phyloP scores from a whole-genome alignment of 1,140 invertebrate species.

The Popillia japonica region DNA sequence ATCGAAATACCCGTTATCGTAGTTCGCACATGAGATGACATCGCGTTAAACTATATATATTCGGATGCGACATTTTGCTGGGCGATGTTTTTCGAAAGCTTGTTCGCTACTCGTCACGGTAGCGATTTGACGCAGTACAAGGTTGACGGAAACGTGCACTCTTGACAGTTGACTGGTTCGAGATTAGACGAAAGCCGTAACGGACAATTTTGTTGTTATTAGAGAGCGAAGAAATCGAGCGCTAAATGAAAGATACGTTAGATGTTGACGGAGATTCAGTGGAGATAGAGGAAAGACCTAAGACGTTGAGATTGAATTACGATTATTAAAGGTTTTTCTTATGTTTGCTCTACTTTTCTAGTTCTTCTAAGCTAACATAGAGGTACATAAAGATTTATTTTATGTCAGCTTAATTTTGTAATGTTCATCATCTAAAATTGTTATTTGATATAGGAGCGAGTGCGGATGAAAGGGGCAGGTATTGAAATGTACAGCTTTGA shows the following conservation, averaged over 20 bases:
- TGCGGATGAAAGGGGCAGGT: too few species aligned
- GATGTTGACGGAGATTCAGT: not conserved
- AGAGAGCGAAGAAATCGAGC: not conserved
- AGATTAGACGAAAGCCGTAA: not conserved
- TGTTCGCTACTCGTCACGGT: too few species aligned
- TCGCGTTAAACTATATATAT: not conserved
- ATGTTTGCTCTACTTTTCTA: too few species aligned
- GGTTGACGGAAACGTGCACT: too few species aligned
- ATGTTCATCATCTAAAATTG: too few species aligned
- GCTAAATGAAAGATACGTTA: not conserved
- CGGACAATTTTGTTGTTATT: not conserved
- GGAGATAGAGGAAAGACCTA: not conserved
- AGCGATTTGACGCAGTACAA: too few species aligned
- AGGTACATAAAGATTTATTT: too few species aligned
- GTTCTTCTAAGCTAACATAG: too few species aligned
- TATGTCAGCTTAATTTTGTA: too few species aligned
- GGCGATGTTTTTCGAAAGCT: not conserved
- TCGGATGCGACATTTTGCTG: not conserved
- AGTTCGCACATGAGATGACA: slow-evolving; percentile 9
- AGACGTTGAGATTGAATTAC: not conserved
- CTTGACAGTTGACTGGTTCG: not conserved
- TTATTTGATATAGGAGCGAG: too few species aligned
- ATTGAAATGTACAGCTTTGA: too few species aligned
- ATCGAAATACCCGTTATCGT: not conserved
- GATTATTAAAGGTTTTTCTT: too few species aligned